Evolutionary conservation across 2,888 invertebrate genomes (phyloP), one percentile per base, ranked within the genome.

Genomic region (Sesia apiformis): DNA sequence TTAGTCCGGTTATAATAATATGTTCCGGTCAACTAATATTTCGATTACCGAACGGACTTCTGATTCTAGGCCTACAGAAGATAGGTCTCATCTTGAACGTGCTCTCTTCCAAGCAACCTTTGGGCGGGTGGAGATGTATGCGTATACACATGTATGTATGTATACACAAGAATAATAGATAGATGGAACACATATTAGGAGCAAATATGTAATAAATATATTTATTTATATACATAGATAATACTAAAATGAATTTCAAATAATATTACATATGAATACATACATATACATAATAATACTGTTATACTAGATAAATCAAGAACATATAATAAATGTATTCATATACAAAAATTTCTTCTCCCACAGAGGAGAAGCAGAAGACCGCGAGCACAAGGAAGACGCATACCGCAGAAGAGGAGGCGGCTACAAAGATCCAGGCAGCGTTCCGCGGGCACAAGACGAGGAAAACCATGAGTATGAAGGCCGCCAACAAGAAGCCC

Each of bases 401-500:
- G 55, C 56, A 64, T 51, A 59, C 38, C 38, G 70, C 81, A 59
- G 90, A 90, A 64, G 91, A 91, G 59, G 87, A 92, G 61, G 97
- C 97, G 62, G 96, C 96, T 61, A 94, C 94, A 53, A 96, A 95
- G 90, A 97, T 97, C 86, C 97, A 97, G 80, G 96, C 97, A 70
- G 95, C 92, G 65, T 96, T 96, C 83, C 92, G 96, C 69, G 96
- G 96, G 55, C 96, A 96, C 79, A 91, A 93, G 90, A 93, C 94
- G 63, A 92, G 95, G 73, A 93, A 93, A 81, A 93, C 91, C 60
- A 93, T 94, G 92, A 94, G 91, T 81, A 94, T 94, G 93, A 94
- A 94, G 91, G 93, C 93, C 61, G 81, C 57, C 8, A 68, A 60
- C 67, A 70, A 60, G 61, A 58, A 72, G 42, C 63, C 61, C 0